Base-by-base conservation (phyloP, 2,888 invertebrate genomes). In the Pheosia tremula region DNA sequence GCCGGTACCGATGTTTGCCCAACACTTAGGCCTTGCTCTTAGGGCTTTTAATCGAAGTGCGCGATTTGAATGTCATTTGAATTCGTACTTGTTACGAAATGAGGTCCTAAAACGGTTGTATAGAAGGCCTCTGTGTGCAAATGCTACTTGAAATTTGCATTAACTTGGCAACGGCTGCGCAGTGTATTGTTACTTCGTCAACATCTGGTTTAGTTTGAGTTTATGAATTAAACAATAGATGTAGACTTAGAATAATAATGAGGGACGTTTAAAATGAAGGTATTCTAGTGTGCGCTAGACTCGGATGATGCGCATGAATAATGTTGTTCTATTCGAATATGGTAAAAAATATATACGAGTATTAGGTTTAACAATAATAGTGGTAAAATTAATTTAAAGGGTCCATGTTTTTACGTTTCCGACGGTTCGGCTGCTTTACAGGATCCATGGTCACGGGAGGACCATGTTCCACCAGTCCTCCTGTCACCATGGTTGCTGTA, bases 21-120 rank as follows among this genome's bases (percentile, higher is more conserved):
- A 88, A 87, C 92, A 91, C 93, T 93, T 91, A 90, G 85, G 86
- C 84, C 84, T 80, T 85, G 85, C 90, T 87, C 87, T 85, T 86
- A 77, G 75, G 81, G 91, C 90, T 91, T 92, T 92, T 90, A 91
- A 91, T 92, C 91, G 90, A 90, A 91, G 91, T 90, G 89, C 87
- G 82, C 89, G 90, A 91, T 92, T 92, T 90, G 88, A 92, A 91
- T 91, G 82, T 85, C 86, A 91, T 90, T 91, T 89, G 89, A 89
- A 92, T 92, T 84, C 86, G 87, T 84, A 88, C 68, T 90, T 89
- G 89, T 90, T 88, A 62, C 52, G 38, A 60, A 72, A 64, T 62
- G 58, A 62, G 63, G 61, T 60, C 61, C 81, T 80, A 77, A 10
- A 81, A 82, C 77, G 71, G 80, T 81, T 85, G 82, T 82, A 81